Percentiles rank a stretch among this genome's conserved stretches.
These are phyloP conservation scores for Amblyraja radiata DNA, from an alignment of 2,797 vertebrate species.

Conservation along the genomic window DNA sequence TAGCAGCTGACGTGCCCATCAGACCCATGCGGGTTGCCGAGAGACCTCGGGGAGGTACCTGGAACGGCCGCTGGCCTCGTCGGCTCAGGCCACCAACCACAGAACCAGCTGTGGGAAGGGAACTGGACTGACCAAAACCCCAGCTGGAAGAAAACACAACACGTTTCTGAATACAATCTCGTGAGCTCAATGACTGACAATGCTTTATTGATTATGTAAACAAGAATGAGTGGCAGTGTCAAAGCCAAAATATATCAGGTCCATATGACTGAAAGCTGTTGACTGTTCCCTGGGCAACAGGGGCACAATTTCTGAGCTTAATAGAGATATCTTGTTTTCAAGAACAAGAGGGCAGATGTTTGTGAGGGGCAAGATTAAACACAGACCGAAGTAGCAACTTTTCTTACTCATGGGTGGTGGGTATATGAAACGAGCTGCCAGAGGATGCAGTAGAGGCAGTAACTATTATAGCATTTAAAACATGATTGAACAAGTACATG, in stretches of 20 bases:
- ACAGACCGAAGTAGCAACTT: too few relatives aligned
- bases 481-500: too few relatives aligned
- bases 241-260: neutral
- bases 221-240: neutral
- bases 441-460: too few relatives aligned
- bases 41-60: constrained; percentile 76
- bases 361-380: too few relatives aligned
- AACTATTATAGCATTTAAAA: too few relatives aligned
- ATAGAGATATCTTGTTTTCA: neutral
- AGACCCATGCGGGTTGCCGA: constrained; percentile 73
- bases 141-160: constrained; percentile 59
- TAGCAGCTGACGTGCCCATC: constrained; percentile 62
- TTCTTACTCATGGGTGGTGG: too few relatives aligned
- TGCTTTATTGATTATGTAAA: neutral
- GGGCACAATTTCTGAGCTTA: neutral
- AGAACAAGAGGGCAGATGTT: too few relatives aligned
- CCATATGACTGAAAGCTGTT: neutral
- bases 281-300: neutral
- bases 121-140: constrained; percentile 83
- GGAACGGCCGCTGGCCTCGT: constrained; percentile 78
- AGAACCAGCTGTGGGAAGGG: constrained; percentile 95
- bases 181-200: neutral
- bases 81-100: constrained; percentile 78
- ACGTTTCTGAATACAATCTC: too few relatives aligned
- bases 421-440: too few relatives aligned